Evolutionary conservation across 2,888 invertebrate species (phyloP).

Genomic region (Mantis religiosa): DNA sequence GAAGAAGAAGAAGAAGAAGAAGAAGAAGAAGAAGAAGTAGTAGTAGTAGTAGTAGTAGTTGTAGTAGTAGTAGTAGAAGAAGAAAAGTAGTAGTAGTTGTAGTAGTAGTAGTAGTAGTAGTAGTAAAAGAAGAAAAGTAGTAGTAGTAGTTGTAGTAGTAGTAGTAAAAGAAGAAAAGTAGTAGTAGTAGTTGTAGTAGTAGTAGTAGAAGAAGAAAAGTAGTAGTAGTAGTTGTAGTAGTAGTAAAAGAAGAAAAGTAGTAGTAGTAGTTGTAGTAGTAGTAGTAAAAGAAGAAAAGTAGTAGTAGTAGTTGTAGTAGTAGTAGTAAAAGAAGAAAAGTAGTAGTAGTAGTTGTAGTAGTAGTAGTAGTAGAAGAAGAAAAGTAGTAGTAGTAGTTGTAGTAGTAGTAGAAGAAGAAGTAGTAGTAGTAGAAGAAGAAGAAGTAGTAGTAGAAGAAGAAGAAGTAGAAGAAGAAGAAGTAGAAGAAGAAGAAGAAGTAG

Average conservation of each 20-base stretch:
- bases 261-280: no score
- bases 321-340: neutral
- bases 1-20: no score
- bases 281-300: no score
- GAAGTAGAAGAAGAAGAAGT: neutral
- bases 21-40: no score
- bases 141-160: neutral
- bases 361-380: neutral
- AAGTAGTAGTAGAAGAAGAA: neutral
- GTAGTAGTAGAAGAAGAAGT: neutral
- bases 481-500: neutral
- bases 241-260: no score
- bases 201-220: no score
- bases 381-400: neutral
- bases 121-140: neutral
- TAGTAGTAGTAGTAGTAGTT: conserved; percentile 9
- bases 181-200: no score
- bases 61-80: no score
- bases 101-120: no score
- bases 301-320: neutral
- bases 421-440: neutral
- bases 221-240: no score
- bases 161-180: neutral
- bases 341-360: neutral
- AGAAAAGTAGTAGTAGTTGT: no score